Conservation (phyloP, 1,140 invertebrate species). For the Leptoteleia sp. region DNA sequence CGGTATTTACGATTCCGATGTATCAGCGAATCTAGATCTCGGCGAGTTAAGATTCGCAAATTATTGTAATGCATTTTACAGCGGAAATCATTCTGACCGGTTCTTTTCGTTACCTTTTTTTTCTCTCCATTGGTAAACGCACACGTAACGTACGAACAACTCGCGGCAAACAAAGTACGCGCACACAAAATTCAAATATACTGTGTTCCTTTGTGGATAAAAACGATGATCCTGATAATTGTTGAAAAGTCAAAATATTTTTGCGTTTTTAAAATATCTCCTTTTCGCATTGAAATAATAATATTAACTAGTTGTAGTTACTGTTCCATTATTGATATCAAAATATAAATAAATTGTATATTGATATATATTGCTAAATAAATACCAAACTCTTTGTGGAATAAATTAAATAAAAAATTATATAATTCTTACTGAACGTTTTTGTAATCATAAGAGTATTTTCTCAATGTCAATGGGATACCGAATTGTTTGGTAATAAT, state of each 20-base stretch:
- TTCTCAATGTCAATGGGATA: too few species aligned
- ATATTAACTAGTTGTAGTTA: too few species aligned
- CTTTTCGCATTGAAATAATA: not conserved
- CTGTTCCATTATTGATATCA: too few species aligned
- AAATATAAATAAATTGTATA: too few species aligned
- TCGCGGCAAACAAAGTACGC: slow-evolving; percentile 27
- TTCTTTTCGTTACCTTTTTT: slow-evolving; percentile 18
- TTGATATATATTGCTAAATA: too few species aligned
- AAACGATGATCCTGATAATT: slow-evolving; percentile 22
- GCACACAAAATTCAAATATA: slow-evolving; percentile 37
- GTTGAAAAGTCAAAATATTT: slow-evolving; percentile 30
- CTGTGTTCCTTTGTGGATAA: slow-evolving; percentile 29
- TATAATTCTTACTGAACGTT: too few species aligned
- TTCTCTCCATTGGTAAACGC: slow-evolving; percentile 4
- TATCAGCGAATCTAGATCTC: slow-evolving; percentile 24
- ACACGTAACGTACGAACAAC: slow-evolving; percentile 32
- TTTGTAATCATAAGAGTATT: too few species aligned
- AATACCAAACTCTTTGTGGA: too few species aligned
- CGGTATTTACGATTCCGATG: slow-evolving; percentile 26
- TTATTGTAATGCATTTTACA: slow-evolving; percentile 36
- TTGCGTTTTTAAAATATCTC: slow-evolving; percentile 18
- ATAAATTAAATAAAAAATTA: too few species aligned
- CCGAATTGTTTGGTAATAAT: too few species aligned
- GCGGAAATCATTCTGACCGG: slow-evolving; percentile 28
- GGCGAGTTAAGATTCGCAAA: slow-evolving; percentile 26